Conservation (phyloP, 2,797 vertebrate genomes). For the Myripristis jacobus region DNA sequence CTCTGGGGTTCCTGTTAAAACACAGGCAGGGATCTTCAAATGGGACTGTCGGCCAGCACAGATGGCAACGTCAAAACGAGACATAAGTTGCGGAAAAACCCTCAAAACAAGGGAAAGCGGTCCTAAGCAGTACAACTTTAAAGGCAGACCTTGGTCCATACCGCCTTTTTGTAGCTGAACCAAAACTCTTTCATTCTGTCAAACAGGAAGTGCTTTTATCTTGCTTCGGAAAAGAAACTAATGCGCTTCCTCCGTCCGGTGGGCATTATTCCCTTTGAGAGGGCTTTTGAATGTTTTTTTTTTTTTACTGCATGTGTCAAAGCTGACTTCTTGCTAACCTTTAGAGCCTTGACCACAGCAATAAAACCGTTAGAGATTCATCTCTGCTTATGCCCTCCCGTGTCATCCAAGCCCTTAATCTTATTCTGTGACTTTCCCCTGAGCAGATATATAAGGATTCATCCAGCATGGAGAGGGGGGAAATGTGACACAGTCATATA, state of each 20-base stretch:
- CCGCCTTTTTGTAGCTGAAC: conserved; percentile 54
- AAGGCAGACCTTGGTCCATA: conserved; percentile 45
- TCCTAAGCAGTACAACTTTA: conserved; percentile 47
- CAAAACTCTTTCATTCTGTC: conserved; percentile 59
- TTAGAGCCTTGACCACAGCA: conserved; percentile 77
- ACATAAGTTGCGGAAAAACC: conserved; percentile 39
- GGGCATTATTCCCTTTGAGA: conserved; percentile 57
- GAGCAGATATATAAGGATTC: conserved; percentile 72
- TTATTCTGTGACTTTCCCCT: conserved; percentile 68
- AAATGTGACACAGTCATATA: conserved; percentile 78
- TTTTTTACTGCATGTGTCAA: conserved; percentile 70
- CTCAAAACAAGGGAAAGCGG: conserved; percentile 28
- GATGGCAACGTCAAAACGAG: conserved; percentile 58
- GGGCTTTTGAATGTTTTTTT: conserved; percentile 29
- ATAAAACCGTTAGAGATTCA: conserved; percentile 79
- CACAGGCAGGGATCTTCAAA: conserved; percentile 53
- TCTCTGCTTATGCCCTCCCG: conserved; percentile 69
- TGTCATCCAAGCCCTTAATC: conserved; percentile 79
- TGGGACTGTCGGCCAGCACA: conserved; percentile 35
- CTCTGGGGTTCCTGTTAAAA: conserved; percentile 53
- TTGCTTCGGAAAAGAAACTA: conserved; percentile 58
- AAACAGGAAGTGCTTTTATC: conserved; percentile 74
- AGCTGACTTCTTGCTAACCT: conserved; percentile 79
- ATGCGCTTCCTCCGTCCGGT: conserved; percentile 49
- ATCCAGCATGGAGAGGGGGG: conserved; percentile 64